These are phyloP conservation scores for Drosophila tristis DNA, from an alignment of 1,140 invertebrate genomes.

Conservation along the genomic window DNA sequence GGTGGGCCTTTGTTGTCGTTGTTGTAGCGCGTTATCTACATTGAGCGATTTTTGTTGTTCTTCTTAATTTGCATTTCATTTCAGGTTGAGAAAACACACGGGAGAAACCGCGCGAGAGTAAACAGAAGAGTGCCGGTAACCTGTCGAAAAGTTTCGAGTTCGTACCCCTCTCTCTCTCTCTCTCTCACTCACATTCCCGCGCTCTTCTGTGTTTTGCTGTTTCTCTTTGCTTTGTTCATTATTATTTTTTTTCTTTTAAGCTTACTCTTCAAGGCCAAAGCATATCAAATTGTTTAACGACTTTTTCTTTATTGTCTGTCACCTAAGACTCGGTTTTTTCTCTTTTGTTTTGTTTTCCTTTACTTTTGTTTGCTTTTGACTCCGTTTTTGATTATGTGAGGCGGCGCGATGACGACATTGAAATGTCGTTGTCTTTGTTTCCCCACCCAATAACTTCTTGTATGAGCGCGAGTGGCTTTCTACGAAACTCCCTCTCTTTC, in stretches of 20 bases:
- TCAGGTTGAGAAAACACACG: constrained; percentile 53
- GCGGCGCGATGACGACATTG: constrained; percentile 60
- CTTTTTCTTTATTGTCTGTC: constrained; percentile 70
- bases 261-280: constrained; percentile 66
- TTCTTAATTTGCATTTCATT: constrained; percentile 64
- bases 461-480: constrained; percentile 30
- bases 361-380: constrained; percentile 4
- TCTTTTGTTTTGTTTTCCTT: constrained; percentile 23
- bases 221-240: constrained; percentile 16
- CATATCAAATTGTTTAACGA: constrained; percentile 78
- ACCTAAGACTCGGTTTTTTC: constrained; percentile 57
- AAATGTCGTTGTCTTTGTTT: constrained; percentile 34
- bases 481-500: constrained; percentile 3
- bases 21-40: constrained; percentile 45
- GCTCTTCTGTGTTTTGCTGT: constrained; percentile 19
- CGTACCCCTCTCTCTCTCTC: constrained; percentile 49
- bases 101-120: not conserved
- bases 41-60: constrained; percentile 23
- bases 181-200: not conserved
- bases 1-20: constrained; percentile 35
- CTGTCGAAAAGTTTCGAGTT: constrained; percentile 32
- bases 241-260: constrained; percentile 29
- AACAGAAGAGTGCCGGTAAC: constrained; percentile 6
- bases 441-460: constrained; percentile 16
- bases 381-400: constrained; percentile 42